Conservation (phyloP, 2,888 invertebrate genomes). For the Rhopalosiphum nymphaeae region DNA sequence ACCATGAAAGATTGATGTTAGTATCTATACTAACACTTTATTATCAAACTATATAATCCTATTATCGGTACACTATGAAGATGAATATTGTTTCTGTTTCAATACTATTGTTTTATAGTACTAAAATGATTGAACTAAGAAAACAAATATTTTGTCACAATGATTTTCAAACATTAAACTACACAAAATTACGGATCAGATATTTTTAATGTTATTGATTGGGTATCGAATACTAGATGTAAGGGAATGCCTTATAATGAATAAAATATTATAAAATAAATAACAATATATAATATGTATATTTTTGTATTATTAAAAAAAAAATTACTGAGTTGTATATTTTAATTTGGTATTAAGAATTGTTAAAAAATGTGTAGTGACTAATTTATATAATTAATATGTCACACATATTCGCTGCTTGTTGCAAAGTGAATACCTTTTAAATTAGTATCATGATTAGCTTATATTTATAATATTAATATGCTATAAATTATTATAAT, state of each 20-base stretch:
- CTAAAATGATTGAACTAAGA: background rate
- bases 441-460: too few relatives aligned
- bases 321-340: too few relatives aligned
- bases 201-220: too few relatives aligned
- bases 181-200: too few relatives aligned
- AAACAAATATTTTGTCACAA: background rate
- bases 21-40: background rate
- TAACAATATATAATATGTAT: too few relatives aligned
- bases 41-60: background rate
- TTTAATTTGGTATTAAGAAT: too few relatives aligned
- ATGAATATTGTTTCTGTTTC: background rate
- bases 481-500: too few relatives aligned
- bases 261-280: background rate
- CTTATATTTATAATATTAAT: too few relatives aligned
- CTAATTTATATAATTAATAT: background rate
- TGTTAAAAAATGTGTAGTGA: too few relatives aligned
- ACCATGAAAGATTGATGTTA: slow-evolving; percentile 19
- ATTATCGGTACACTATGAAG: background rate
- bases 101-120: background rate
- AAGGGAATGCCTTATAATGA: background rate
- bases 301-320: too few relatives aligned
- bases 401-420: background rate
- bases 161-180: too few relatives aligned
- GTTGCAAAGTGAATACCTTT: too few relatives aligned
- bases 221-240: background rate